Evolutionary conservation across 2,113 vertebrate genomes (phyloP).

Genomic region (Seriola dumerili): DNA sequence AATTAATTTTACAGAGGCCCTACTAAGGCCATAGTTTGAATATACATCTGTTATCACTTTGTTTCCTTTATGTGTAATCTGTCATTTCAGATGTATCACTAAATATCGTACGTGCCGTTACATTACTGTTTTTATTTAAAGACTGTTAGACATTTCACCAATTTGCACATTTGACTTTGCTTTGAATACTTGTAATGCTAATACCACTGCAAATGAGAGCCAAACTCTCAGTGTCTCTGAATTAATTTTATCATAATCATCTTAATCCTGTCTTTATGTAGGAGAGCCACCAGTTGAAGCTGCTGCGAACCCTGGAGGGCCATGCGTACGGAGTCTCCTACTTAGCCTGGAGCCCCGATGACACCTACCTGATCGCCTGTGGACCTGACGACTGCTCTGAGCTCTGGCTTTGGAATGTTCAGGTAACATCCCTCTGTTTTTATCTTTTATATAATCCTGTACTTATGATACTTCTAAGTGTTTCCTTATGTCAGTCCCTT

Average conservation of each 20-base stretch:
- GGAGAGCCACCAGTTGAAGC: constrained; percentile 97
- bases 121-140: not conserved
- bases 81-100: not conserved
- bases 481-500: not conserved
- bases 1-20: not conserved
- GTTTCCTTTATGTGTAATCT: not conserved
- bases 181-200: not conserved
- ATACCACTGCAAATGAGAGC: not conserved
- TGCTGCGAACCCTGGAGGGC: constrained; percentile 96
- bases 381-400: constrained; percentile 99
- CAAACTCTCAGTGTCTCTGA: not conserved
- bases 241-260: not conserved
- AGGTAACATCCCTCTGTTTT: constrained; percentile 80
- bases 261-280: constrained; percentile 61
- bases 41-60: not conserved
- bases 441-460: not conserved
- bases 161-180: not conserved
- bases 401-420: constrained; percentile 99
- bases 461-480: not conserved
- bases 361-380: constrained; percentile 97
- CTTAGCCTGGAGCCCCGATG: constrained; percentile 98
- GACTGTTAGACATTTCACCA: not conserved
- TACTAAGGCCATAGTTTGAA: not conserved
- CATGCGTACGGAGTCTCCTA: constrained; percentile 98
- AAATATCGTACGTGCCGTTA: not conserved